Percentiles rank a stretch among this genome's conserved stretches.
These are phyloP conservation scores for Ectemnius cavifrons DNA, from an alignment of 2,888 invertebrate species.

Conservation along the genomic window DNA sequence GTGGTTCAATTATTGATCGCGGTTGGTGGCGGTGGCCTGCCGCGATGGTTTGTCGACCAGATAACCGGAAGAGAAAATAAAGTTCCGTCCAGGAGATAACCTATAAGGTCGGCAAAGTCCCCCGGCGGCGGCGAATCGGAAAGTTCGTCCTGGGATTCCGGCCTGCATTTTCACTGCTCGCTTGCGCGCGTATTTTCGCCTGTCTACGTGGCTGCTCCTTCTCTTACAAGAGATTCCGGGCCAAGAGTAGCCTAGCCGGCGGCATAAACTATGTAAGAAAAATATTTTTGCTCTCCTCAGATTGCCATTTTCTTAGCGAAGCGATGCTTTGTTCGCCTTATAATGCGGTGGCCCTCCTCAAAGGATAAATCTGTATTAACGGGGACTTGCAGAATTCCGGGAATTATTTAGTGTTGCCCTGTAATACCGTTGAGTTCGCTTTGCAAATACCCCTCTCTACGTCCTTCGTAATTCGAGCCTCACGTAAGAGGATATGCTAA, in stretches of 20 bases:
- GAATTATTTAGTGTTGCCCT: no score
- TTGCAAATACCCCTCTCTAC: no score
- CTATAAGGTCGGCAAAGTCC: slow-evolving; percentile 23
- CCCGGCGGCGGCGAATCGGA: slow-evolving; percentile 3
- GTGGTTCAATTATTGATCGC: slow-evolving; percentile 41
- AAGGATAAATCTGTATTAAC: neutral
- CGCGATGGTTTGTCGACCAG: slow-evolving; percentile 27
- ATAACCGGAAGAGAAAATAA: slow-evolving; percentile 29
- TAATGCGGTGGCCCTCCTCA: no score
- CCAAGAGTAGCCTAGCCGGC: no score
- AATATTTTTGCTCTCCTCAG: no score
- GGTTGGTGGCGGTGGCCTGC: neutral
- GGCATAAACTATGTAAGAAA: no score
- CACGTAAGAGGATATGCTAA: no score
- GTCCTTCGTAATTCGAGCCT: no score
- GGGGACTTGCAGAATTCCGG: neutral
- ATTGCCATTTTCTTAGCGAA: no score
- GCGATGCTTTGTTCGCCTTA: no score
- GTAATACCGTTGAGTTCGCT: no score
- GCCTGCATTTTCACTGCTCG: slow-evolving; percentile 13
- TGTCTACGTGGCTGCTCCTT: slow-evolving; percentile 22
- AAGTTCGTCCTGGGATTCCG: slow-evolving; percentile 35
- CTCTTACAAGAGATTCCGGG: neutral
- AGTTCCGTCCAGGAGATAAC: slow-evolving; percentile 24
- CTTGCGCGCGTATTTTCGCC: slow-evolving; percentile 28